Base-by-base conservation (phyloP, 2,888 invertebrate genomes). In the Napeogenes inachia region DNA sequence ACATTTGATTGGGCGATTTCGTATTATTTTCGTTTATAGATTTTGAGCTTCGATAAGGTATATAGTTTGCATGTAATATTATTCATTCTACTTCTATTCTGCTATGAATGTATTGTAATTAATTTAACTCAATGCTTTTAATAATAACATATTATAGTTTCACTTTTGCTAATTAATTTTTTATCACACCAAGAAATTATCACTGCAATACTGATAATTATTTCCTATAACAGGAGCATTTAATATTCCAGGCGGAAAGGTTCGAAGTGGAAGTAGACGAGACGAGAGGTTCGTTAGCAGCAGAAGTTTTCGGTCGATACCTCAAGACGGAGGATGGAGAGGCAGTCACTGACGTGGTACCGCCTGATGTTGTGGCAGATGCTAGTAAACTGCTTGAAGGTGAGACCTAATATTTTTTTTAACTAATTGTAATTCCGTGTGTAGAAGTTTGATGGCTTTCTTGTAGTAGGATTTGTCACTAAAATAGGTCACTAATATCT, bases 221-320 rank as follows among this genome's bases (percentile, higher is more conserved):
- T n/a, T 32, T 50, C 21, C 45, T 62, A 21, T 61, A 59, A 35
- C 73, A 61, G 61, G 35, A 21, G 47, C 46, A 21, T n/a, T 33
- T 53, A 42, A 38, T 92, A 64, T 77, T 78, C 63, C 85, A 91
- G 91, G 85, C 85, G 92, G 95, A 94, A 81, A 94, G 95, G 79
- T 98, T 98, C 92, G 98, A 98, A 91, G 93, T 98, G 78, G 97
- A 98, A 82, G 94, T 95, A 82, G 98, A 98, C 89, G 98, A 98
- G 90, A 94, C 95, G 83, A 92, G 98, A 66, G 92, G 93, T 75
- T 94, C 94, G 76, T 92, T 95, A 82, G 98, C 97, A 63, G 84
- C 87, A 63, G 92, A 92, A 70, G 91, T 93, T 74, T 92, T 92
- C 73, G 87, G 90, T 62, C 83, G 89, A 68, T 93, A 91, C 80